Conservation (phyloP, 64 coral and sea anemone genomes). For the Pachyseris speciosa region DNA sequence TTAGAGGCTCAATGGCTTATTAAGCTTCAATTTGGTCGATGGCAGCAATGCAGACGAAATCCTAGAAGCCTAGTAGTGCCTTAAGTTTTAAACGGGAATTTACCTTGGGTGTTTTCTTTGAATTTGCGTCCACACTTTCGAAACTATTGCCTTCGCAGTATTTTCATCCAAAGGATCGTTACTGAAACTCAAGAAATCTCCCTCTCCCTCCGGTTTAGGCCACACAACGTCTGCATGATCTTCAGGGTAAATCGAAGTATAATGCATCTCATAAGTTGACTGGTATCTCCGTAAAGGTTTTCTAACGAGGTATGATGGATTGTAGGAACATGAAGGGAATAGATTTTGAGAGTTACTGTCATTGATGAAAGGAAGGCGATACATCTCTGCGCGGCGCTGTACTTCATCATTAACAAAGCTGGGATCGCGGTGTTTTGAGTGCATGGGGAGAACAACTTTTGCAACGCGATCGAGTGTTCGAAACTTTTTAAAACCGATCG, state of each 20-base stretch:
- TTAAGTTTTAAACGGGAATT: too few species aligned
- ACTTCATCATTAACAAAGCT: neutral
- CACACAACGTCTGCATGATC: conserved; percentile 14
- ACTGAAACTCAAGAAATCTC: conserved; percentile 42
- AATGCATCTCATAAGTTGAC: conserved; percentile 26
- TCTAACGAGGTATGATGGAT: conserved; percentile 49
- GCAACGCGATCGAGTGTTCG: too few species aligned
- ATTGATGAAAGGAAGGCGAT: conserved; percentile 31
- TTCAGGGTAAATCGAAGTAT: conserved; percentile 34
- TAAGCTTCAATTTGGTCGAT: too few species aligned
- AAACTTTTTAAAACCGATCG: too few species aligned
- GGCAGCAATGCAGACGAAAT: too few species aligned
- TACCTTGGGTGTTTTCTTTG: conserved; percentile 26
- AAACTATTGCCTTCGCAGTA: conserved; percentile 4
- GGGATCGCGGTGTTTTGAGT: neutral
- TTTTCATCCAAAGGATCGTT: conserved; percentile 60
- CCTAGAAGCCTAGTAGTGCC: too few species aligned
- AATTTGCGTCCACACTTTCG: conserved; percentile 23
- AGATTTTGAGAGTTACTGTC: conserved; percentile 56
- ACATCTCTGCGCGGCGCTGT: conserved; percentile 5
- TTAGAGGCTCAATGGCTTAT: too few species aligned
- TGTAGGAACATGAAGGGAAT: conserved; percentile 43
- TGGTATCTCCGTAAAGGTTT: conserved; percentile 38
- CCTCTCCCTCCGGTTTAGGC: neutral
- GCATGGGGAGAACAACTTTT: conserved; percentile 62